These are phyloP conservation scores for Scytalopus superciliaris DNA, from an alignment of 2,113 vertebrate species.

Conservation along the genomic window DNA sequence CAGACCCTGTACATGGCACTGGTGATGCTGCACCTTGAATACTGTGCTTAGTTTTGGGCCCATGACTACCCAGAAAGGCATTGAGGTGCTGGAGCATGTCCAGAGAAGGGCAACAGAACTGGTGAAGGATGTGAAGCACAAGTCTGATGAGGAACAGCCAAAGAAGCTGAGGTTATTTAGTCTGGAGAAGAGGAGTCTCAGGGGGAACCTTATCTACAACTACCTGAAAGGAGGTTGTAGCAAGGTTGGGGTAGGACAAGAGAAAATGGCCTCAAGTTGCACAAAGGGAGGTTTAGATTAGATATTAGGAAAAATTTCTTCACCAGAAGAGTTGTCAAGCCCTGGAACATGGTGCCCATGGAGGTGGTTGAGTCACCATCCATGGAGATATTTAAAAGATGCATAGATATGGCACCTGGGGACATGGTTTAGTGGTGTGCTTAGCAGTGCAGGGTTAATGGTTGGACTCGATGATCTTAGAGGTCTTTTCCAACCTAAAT, in stretches of 20 bases:
- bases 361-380: background rate
- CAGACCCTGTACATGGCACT: background rate
- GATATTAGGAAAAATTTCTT: background rate
- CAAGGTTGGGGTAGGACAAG: fast-evolving
- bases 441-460: background rate
- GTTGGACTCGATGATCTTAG: background rate
- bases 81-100: background rate
- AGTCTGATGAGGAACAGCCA: background rate
- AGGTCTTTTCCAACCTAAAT: background rate
- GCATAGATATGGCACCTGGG: background rate
- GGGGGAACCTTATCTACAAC: background rate
- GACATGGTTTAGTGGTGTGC: background rate
- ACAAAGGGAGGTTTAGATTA: background rate
- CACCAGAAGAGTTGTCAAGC: background rate
- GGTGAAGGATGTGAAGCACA: background rate
- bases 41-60: background rate
- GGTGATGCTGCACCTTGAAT: background rate
- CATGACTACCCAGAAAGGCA: background rate
- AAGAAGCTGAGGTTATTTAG: background rate
- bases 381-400: background rate
- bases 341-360: background rate
- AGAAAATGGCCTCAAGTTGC: background rate
- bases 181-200: background rate
- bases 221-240: background rate
- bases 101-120: background rate